These are phyloP conservation scores for Toxotes jaculatrix DNA, from an alignment of 2,113 vertebrate genomes.

Conservation along the genomic window DNA sequence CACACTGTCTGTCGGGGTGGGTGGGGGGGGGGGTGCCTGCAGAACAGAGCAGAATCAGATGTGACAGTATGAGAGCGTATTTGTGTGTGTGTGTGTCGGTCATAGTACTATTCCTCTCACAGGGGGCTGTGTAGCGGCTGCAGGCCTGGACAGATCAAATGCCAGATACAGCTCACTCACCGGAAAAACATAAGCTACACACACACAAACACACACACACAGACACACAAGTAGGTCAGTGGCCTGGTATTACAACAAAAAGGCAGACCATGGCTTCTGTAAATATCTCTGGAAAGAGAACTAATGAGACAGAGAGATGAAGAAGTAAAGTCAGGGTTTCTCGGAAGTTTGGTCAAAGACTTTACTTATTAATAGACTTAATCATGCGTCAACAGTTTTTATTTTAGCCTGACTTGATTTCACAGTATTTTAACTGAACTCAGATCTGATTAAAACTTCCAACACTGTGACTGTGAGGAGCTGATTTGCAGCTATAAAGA, in stretches of 20 bases:
- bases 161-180: constrained; percentile 34
- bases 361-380: not conserved
- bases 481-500: not conserved
- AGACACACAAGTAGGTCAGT: constrained; percentile 52
- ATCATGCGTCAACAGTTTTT: not conserved
- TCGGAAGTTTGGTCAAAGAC: not conserved
- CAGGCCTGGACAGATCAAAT: constrained; percentile 50
- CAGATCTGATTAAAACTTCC: not conserved
- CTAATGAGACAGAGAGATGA: constrained; percentile 8
- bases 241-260: constrained; percentile 4
- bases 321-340: constrained; percentile 14
- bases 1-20: constrained; percentile 20
- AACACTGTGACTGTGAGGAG: not conserved
- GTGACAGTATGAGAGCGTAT: constrained; percentile 58
- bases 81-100: constrained; percentile 16
- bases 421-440: not conserved
- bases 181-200: constrained; percentile 34
- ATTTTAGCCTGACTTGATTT: constrained; percentile 7
- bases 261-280: constrained; percentile 7
- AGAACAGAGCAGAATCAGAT: constrained; percentile 50
- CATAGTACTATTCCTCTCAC: constrained; percentile 25
- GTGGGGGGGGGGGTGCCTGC: constrained; percentile 41
- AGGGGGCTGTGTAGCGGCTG: constrained; percentile 4
- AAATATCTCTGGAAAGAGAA: constrained; percentile 16
- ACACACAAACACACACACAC: constrained; percentile 8